Evolutionary conservation across 2,888 invertebrate genomes (phyloP).

Genomic region (Aspidiotus destructor): DNA sequence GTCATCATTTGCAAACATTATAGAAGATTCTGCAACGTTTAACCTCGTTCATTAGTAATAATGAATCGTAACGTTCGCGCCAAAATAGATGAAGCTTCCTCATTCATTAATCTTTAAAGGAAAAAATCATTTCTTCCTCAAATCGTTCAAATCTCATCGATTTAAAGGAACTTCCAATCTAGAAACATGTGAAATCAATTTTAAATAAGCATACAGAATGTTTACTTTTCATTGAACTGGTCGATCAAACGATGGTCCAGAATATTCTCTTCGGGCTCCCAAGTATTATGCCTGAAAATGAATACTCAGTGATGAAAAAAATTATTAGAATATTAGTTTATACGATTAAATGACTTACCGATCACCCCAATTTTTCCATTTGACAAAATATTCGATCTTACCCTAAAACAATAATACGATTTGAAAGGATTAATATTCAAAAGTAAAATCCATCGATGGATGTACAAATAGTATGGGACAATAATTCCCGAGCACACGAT

Average conservation of each 20-base stretch:
- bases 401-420: constrained; percentile 57
- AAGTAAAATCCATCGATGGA: too few relatives aligned
- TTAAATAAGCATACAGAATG: neutral
- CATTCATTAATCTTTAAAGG: too few relatives aligned
- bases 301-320: neutral
- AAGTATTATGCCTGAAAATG: constrained; percentile 63
- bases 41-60: too few relatives aligned
- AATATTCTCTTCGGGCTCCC: constrained; percentile 97
- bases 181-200: too few relatives aligned
- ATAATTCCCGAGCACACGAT: neutral
- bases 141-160: too few relatives aligned
- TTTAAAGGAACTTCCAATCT: too few relatives aligned
- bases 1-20: too few relatives aligned
- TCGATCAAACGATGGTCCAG: constrained; percentile 82
- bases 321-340: neutral
- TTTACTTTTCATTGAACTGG: constrained; percentile 65
- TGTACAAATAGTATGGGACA: neutral
- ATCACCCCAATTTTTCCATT: constrained; percentile 98
- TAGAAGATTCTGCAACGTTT: too few relatives aligned
- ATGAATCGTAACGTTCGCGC: too few relatives aligned
- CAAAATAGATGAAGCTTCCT: too few relatives aligned
- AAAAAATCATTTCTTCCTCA: too few relatives aligned
- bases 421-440: neutral
- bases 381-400: constrained; percentile 87
- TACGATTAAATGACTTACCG: constrained; percentile 49